phyloP scores from a whole-genome alignment of 2,888 invertebrate species.

The Pammene fasciana region DNA sequence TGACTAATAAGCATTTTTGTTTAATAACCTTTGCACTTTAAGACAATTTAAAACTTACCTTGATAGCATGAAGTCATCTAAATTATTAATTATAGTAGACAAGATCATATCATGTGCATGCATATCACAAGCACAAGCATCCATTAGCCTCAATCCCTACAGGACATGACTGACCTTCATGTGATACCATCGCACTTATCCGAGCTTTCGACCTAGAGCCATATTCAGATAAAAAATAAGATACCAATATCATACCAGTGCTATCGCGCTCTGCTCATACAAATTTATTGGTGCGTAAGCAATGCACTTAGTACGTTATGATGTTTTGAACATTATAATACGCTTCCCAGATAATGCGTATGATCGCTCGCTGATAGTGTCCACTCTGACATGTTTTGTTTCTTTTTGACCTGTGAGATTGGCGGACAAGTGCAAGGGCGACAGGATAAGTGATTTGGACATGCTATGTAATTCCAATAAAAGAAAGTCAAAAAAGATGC shows the following conservation, averaged over 20 bases:
- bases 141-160: slow-evolving; percentile 73
- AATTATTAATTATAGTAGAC: slow-evolving; percentile 40
- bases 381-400: slow-evolving; percentile 53
- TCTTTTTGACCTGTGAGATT: slow-evolving; percentile 5
- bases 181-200: slow-evolving; percentile 60
- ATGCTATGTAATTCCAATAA: background rate
- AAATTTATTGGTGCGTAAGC: too few species aligned
- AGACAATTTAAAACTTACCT: slow-evolving; percentile 16
- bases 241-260: background rate
- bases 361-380: slow-evolving; percentile 56
- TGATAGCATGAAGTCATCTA: slow-evolving; percentile 32
- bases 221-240: background rate
- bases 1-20: background rate
- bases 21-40: slow-evolving; percentile 23
- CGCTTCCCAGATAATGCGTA: slow-evolving; percentile 36
- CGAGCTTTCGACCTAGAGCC: slow-evolving; percentile 55
- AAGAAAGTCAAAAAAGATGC: too few species aligned
- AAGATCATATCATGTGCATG: slow-evolving; percentile 46
- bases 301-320: background rate
- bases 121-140: slow-evolving; percentile 60
- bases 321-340: background rate
- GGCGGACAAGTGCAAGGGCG: background rate
- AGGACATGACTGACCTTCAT: slow-evolving; percentile 70
- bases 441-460: background rate
- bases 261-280: too few species aligned